These are phyloP conservation scores for Calypte anna DNA, from an alignment of 2,113 vertebrate species.

Conservation along the genomic window DNA sequence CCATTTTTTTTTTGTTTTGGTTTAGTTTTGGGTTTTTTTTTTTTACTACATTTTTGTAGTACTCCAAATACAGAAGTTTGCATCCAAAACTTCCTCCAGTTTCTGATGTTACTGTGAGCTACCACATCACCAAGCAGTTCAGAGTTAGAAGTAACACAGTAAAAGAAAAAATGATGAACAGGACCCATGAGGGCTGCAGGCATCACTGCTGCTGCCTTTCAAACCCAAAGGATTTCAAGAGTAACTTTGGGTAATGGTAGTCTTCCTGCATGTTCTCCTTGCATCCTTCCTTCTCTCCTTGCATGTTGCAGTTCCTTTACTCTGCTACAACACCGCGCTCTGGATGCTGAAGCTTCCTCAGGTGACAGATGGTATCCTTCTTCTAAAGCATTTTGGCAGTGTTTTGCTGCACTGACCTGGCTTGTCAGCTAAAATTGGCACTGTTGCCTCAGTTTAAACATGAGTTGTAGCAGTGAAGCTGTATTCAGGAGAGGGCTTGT, in stretches of 20 bases:
- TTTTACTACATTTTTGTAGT: not conserved
- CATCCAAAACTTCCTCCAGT: not conserved
- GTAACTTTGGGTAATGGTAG: not conserved
- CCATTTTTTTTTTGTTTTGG: not conserved
- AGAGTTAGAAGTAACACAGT: not conserved
- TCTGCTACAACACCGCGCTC: rapidly evolving
- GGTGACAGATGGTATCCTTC: not conserved
- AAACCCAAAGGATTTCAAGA: not conserved
- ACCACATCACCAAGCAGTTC: not conserved
- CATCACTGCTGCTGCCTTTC: not conserved
- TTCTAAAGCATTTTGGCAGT: not conserved
- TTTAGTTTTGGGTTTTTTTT: not conserved
- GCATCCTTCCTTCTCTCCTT: not conserved
- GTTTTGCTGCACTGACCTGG: not conserved
- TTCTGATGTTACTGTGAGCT: not conserved
- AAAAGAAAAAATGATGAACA: not conserved
- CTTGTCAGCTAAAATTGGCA: not conserved
- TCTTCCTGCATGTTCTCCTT: not conserved
- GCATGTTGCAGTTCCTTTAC: rapidly evolving
- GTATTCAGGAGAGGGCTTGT: rapidly evolving
- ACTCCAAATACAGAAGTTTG: not conserved
- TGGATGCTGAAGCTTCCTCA: not conserved
- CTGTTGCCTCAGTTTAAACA: not conserved
- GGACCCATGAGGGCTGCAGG: not conserved
- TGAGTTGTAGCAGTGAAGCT: not conserved